Base-by-base conservation (phyloP, 2,113 vertebrate genomes). In the Neodontobutis hainanensis region DNA sequence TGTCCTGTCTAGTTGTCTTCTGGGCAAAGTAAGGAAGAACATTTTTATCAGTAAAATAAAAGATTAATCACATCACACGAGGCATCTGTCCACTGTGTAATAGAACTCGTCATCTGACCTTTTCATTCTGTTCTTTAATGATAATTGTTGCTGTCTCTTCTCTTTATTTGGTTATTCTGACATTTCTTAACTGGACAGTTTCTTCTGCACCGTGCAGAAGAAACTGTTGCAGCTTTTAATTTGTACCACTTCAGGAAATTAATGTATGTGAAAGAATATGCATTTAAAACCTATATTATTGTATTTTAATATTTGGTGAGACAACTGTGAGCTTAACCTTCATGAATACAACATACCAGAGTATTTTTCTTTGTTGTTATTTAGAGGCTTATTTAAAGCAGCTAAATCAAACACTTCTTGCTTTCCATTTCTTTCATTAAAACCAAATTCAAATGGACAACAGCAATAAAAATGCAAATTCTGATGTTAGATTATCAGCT, bases 401-500 rank as follows among this genome's bases (percentile, higher is more conserved):
- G 49, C 43, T 34, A 58, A 71, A 44, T 27, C 35, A 56, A 81
- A 65, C 48, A 11, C 7, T 45, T 14, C 5, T 62, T 44, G 8
- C 14, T 40, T 66, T 47, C 32, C 42, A 16, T 48, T 2, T 62
- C 38, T 15, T 0, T 65, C 55, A 64, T 43, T 46, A 65, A 35
- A 68, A 58, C 70, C 46, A 63, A 73, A 85, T 78, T 80, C 11
- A 77, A 77, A 73, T 56, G 66, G 77, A 74, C 79, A 86, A 68
- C 56, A 65, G 77, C 84, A 79, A 86, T 90, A 90, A 89, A 90
- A 88, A 89, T 89, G 87, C 59, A 72, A 90, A 92, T 88, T 58
- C 38, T 11, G 48, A 75, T 44, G 49, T 70, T 68, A 62, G 15
- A 44, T 65, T 73, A 78, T 78, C 74, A 47, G 44, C 81, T 70